These are phyloP conservation scores for Venturia canescens DNA, from an alignment of 1,140 invertebrate species.

Conservation along the genomic window DNA sequence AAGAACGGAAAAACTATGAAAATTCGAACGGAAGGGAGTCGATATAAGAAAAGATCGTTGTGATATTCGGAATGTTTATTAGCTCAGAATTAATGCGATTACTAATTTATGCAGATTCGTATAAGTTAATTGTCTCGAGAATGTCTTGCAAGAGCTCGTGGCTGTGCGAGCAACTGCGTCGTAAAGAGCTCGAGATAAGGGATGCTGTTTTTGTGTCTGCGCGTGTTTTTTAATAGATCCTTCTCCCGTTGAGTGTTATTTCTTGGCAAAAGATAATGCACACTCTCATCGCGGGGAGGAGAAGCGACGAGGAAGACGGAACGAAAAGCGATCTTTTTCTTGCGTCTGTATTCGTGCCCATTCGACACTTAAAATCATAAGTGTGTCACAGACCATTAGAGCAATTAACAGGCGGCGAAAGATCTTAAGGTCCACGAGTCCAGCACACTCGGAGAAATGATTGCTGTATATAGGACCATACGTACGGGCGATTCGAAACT, in stretches of 20 bases:
- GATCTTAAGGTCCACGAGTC: conserved; percentile 54
- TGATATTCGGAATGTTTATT: too few relatives aligned
- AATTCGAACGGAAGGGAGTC: too few relatives aligned
- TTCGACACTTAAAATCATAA: conserved; percentile 55
- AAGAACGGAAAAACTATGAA: too few relatives aligned
- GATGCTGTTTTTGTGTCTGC: not conserved
- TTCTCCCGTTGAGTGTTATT: conserved; percentile 4
- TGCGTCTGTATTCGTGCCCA: not conserved
- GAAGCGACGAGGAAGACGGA: conserved; percentile 13
- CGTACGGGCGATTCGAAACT: too few relatives aligned
- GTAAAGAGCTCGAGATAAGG: not conserved
- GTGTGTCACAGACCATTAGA: conserved; percentile 69
- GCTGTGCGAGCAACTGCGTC: not conserved
- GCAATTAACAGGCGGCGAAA: conserved; percentile 67
- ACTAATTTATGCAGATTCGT: too few relatives aligned
- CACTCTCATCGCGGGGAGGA: not conserved
- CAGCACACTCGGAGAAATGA: not conserved
- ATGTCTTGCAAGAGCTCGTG: too few relatives aligned
- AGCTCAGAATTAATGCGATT: too few relatives aligned
- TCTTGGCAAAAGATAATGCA: conserved; percentile 21
- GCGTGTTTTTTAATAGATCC: not conserved
- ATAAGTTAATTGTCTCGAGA: too few relatives aligned
- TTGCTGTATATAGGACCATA: not conserved
- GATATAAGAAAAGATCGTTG: too few relatives aligned
- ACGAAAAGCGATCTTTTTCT: not conserved